Conservation (phyloP, 1,140 invertebrate species). For the Hylyphantes graminicola region DNA sequence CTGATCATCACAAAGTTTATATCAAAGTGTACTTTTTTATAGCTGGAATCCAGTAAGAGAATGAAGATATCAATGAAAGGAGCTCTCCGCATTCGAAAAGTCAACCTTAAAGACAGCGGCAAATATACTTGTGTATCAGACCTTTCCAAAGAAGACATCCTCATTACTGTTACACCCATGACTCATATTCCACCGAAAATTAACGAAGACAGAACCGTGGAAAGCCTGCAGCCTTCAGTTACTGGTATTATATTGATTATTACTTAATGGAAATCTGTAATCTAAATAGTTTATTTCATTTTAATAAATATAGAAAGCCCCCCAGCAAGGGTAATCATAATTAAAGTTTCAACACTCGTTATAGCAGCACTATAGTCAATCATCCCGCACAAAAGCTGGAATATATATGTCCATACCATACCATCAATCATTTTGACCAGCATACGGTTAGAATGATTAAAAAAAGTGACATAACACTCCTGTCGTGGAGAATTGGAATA, state of each 20-base stretch:
- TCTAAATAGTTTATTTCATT: too few species aligned
- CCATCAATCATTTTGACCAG: too few species aligned
- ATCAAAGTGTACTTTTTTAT: neutral
- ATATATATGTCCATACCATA: too few species aligned
- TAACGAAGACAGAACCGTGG: conserved; percentile 61
- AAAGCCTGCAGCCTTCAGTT: conserved; percentile 13
- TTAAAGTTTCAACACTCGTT: too few species aligned
- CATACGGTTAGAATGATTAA: too few species aligned
- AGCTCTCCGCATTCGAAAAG: conserved; percentile 81
- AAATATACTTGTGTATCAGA: conserved; percentile 80
- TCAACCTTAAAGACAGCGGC: conserved; percentile 81
- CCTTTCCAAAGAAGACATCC: conserved; percentile 64
- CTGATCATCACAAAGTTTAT: neutral
- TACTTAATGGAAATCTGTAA: too few species aligned
- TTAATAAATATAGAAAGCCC: too few species aligned
- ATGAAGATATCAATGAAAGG: conserved; percentile 88
- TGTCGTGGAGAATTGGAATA: too few species aligned
- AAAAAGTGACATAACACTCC: too few species aligned
- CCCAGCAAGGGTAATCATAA: too few species aligned
- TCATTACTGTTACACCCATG: conserved; percentile 63
- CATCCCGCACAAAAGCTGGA: too few species aligned
- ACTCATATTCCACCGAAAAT: conserved; percentile 1
- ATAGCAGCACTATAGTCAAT: too few species aligned
- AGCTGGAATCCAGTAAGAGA: conserved; percentile 65
- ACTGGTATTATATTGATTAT: neutral